Evolutionary conservation across 1,140 invertebrate species (phyloP).

Genomic region (Drosophila leontia): DNA sequence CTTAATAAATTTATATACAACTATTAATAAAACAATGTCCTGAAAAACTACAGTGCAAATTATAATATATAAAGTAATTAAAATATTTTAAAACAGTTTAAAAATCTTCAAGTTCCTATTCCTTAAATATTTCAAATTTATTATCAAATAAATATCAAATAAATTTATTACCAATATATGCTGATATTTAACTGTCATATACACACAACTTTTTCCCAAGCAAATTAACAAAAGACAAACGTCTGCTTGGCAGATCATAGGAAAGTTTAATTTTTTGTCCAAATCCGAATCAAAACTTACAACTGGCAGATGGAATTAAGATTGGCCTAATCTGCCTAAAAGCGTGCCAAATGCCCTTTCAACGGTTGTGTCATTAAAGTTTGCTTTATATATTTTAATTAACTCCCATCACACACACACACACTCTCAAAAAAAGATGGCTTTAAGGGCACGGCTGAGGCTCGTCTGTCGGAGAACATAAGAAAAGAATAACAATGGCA

Average conservation of each 20-base stretch:
- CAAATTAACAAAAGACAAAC: slow-evolving; percentile 25
- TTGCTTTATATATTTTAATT: slow-evolving; percentile 54
- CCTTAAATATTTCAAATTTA: background rate
- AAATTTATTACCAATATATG: slow-evolving; percentile 1
- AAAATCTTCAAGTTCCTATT: background rate
- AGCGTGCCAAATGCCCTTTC: slow-evolving; percentile 55
- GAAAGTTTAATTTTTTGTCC: slow-evolving; percentile 2
- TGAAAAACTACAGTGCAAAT: too few species aligned
- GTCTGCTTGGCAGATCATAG: slow-evolving; percentile 6
- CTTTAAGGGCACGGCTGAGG: slow-evolving; percentile 62
- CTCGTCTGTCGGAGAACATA: slow-evolving; percentile 61
- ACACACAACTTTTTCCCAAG: background rate
- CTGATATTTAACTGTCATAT: background rate
- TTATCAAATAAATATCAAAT: too few species aligned
- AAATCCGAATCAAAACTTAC: slow-evolving; percentile 50
- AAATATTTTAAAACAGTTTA: too few species aligned
- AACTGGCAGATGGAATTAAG: slow-evolving; percentile 57
- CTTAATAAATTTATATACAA: too few species aligned
- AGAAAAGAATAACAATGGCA: slow-evolving; percentile 75
- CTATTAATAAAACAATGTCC: too few species aligned
- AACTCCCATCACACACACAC: slow-evolving; percentile 34
- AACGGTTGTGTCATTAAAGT: slow-evolving; percentile 48
- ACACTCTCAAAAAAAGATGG: background rate
- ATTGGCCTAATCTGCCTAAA: slow-evolving; percentile 41
- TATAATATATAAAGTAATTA: too few species aligned